phyloP scores from a whole-genome alignment of 2,888 invertebrate genomes.

The Cataglyphis altisquamis region DNA sequence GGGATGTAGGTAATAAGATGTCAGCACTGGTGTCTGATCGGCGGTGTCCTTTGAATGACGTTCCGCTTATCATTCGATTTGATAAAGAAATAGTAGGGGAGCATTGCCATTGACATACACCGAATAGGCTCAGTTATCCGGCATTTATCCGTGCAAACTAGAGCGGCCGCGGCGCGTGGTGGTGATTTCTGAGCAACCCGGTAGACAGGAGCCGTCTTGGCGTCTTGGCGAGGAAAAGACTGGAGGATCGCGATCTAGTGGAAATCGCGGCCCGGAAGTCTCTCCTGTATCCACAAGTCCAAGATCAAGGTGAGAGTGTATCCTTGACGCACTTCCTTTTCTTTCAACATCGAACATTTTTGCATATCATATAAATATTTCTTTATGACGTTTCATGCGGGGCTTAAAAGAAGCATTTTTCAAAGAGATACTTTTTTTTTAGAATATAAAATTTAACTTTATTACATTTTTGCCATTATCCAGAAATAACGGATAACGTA shows the following conservation, averaged over 20 bases:
- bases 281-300: constrained; percentile 76
- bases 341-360: background rate
- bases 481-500: background rate
- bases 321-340: background rate
- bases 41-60: constrained; percentile 78
- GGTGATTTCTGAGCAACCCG: constrained; percentile 64
- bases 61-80: constrained; percentile 81
- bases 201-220: constrained; percentile 50
- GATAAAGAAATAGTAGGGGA: constrained; percentile 80
- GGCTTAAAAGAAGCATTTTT: background rate
- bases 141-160: constrained; percentile 82
- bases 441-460: constrained; percentile 1
- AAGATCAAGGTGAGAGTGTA: constrained; percentile 77
- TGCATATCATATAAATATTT: background rate
- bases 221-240: constrained; percentile 61
- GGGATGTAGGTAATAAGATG: constrained; percentile 71
- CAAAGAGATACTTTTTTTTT: background rate
- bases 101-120: constrained; percentile 77
- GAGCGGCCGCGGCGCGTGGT: constrained; percentile 73
- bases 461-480: background rate
- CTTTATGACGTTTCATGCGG: too few relatives aligned
- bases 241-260: constrained; percentile 74
- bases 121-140: constrained; percentile 82
- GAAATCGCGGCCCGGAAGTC: constrained; percentile 77
- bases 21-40: constrained; percentile 76